Conservation (phyloP, 2,113 vertebrate genomes). For the Anser cygnoides region DNA sequence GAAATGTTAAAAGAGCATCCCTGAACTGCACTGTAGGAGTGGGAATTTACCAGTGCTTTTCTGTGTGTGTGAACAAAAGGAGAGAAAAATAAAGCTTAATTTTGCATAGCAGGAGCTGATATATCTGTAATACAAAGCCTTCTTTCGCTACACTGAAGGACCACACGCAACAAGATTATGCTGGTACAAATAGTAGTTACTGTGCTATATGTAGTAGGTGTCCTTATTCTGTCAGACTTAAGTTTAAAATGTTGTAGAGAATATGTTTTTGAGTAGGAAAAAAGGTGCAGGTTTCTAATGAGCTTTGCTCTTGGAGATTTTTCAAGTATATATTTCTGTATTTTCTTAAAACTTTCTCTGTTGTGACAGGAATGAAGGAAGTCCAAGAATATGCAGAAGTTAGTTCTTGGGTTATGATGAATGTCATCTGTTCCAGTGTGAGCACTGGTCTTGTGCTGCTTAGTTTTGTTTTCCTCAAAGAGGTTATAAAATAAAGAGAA, state of each 20-base stretch:
- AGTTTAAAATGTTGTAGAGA: background rate
- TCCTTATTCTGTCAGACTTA: background rate
- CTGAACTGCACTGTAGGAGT: background rate
- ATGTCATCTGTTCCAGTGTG: background rate
- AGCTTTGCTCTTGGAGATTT: background rate
- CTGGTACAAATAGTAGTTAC: background rate
- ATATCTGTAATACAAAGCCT: background rate
- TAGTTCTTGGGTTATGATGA: background rate
- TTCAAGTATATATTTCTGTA: background rate
- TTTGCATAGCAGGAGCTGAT: background rate
- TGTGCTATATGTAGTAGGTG: background rate
- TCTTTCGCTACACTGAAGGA: background rate
- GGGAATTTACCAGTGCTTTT: background rate
- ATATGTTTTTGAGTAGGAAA: background rate
- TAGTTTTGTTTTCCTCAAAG: background rate
- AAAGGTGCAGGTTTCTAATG: rapidly evolving
- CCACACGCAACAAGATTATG: background rate
- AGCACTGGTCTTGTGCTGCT: background rate
- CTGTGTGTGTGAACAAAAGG: background rate
- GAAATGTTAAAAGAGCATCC: background rate
- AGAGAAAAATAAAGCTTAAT: background rate
- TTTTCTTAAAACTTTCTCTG: background rate
- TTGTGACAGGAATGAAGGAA: background rate
- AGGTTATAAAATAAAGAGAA: background rate
- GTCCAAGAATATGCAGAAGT: background rate